These are phyloP conservation scores for Mastomys coucha DNA, from an alignment of 2,113 vertebrate species.

Conservation along the genomic window DNA sequence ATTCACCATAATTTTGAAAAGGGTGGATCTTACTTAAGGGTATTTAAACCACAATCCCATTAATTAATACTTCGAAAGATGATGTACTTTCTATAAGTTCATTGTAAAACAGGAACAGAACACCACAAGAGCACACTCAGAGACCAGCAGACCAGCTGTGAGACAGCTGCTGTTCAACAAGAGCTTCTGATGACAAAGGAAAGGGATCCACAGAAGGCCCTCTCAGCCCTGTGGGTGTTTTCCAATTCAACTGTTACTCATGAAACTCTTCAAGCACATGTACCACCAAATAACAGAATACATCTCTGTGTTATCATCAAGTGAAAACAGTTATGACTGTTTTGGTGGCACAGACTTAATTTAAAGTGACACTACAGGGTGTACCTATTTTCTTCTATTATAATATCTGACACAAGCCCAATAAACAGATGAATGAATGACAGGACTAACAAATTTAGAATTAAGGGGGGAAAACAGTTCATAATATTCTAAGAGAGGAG, in stretches of 20 bases:
- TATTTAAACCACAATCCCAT: conserved; percentile 6
- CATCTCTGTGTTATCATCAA: not conserved
- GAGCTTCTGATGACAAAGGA: not conserved
- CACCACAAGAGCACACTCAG: not conserved
- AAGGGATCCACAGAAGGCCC: not conserved
- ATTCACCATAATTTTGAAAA: conserved; percentile 22
- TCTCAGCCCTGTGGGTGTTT: not conserved
- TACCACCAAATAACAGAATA: not conserved
- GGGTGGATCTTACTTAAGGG: not conserved
- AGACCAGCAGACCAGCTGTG: not conserved
- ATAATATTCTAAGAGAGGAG: not conserved
- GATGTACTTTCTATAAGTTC: not conserved
- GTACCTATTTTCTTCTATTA: not conserved
- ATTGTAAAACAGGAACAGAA: not conserved
- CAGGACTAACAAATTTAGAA: conserved; percentile 8
- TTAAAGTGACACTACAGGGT: not conserved
- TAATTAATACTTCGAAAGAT: conserved; percentile 10
- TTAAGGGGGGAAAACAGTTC: not conserved
- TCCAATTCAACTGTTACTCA: conserved; percentile 21
- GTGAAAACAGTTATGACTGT: conserved; percentile 34
- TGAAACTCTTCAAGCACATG: conserved; percentile 16
- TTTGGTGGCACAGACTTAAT: conserved; percentile 16
- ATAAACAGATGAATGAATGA: not conserved
- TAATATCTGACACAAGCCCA: not conserved
- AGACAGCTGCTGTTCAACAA: not conserved